Percentiles rank a stretch among this genome's conserved stretches.
These are phyloP conservation scores for Aphyosemion australe DNA, from an alignment of 2,113 vertebrate species.

Conservation along the genomic window DNA sequence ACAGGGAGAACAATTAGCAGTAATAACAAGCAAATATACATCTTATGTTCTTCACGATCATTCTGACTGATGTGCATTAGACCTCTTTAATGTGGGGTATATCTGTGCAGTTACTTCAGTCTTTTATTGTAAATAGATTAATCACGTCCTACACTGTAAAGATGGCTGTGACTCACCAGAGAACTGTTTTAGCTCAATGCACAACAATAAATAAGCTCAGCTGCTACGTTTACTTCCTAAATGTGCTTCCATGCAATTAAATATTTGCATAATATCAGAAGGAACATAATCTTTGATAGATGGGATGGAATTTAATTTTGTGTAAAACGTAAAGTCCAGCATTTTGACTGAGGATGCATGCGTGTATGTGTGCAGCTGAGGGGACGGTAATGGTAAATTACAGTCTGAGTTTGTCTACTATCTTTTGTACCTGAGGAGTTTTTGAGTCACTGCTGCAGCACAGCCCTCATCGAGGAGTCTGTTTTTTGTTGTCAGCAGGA, in stretches of 20 bases:
- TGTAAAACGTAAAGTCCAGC: not conserved
- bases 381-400: slow-evolving; percentile 39
- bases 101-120: too few relatives aligned
- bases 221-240: not conserved
- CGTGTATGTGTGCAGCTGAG: slow-evolving; percentile 14
- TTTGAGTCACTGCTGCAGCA: slow-evolving; percentile 48
- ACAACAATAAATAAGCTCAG: slow-evolving; percentile 53
- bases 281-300: not conserved
- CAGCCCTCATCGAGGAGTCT: slow-evolving; percentile 58
- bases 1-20: slow-evolving; percentile 72
- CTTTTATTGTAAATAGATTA: slow-evolving; percentile 36
- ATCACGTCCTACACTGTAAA: not conserved
- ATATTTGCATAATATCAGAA: not conserved
- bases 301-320: too few relatives aligned
- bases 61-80: too few relatives aligned
- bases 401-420: slow-evolving; percentile 40
- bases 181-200: slow-evolving; percentile 29
- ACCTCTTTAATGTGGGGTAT: too few relatives aligned
- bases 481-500: slow-evolving; percentile 68
- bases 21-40: slow-evolving; percentile 51
- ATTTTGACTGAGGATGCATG: not conserved
- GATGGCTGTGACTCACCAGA: slow-evolving; percentile 18
- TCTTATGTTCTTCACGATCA: not conserved
- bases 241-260: too few relatives aligned
- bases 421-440: slow-evolving; percentile 50